Percentiles rank a stretch among this genome's conserved stretches.
These are phyloP conservation scores for Drosophila insularis DNA, from an alignment of 1,140 invertebrate genomes.

Conservation along the genomic window DNA sequence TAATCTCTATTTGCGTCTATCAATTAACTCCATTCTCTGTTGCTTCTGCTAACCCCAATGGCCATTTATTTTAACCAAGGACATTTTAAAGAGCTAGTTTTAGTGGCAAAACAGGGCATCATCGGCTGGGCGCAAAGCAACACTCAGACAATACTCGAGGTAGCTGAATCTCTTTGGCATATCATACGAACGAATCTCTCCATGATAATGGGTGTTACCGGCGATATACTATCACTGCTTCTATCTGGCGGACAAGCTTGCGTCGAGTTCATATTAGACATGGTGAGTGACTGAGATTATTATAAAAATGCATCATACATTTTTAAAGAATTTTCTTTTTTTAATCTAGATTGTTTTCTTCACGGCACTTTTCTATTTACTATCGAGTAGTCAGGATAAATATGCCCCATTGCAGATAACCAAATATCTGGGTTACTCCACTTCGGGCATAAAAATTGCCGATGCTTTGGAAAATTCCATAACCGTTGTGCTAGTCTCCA, in stretches of 20 bases:
- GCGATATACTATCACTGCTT: conserved; percentile 93
- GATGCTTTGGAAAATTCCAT: conserved; percentile 87
- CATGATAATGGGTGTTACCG: conserved; percentile 93
- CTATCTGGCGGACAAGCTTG: conserved; percentile 96
- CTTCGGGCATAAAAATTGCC: conserved; percentile 89
- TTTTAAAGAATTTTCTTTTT: neutral
- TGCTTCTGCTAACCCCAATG: conserved; percentile 74
- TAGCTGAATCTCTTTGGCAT: conserved; percentile 96
- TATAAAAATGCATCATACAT: neutral
- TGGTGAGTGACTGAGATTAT: conserved; percentile 85
- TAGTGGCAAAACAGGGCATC: conserved; percentile 85
- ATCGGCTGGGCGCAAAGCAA: conserved; percentile 95
- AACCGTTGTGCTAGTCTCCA: conserved; percentile 94
- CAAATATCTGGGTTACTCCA: conserved; percentile 90
- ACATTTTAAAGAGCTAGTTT: conserved; percentile 83
- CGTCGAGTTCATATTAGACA: conserved; percentile 95
- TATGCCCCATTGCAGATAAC: conserved; percentile 94
- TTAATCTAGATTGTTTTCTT: conserved; percentile 93
- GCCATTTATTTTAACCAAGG: conserved; percentile 82
- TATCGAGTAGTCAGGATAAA: conserved; percentile 92
- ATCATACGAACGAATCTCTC: conserved; percentile 96
- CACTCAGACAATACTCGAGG: conserved; percentile 93
- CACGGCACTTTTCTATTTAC: conserved; percentile 96
- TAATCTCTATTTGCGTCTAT: conserved; percentile 56
- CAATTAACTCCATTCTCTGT: conserved; percentile 80